Base-by-base conservation (phyloP, 1,140 invertebrate species). In the Sycophaga agraensis region DNA sequence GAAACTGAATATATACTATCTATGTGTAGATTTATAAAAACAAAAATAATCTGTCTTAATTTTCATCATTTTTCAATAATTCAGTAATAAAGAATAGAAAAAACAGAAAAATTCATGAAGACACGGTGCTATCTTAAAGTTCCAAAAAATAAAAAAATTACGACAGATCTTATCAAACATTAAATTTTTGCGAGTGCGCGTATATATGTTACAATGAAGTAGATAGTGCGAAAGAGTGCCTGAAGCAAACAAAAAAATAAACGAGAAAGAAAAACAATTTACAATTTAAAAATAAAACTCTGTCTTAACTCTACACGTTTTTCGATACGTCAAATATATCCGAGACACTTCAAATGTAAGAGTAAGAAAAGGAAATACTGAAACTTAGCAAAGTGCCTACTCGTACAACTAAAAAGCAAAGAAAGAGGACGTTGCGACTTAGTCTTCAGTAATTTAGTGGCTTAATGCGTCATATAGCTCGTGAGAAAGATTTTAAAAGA, bases 71-170 rank as follows among this genome's bases (percentile, higher is more conserved):
- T 46, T 59, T 54, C 19, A 45, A 63, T 40, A 46, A 53, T 53
- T 61, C 35, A 45, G 26, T 42, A 40, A 16, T 22, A 34, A 11
- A 55, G 0, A 6, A 28, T 53, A 54, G 11, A 43, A 49, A n/a
- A 45, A 28, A 24, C 56, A 26, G 16, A 56, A 39, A 66, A 45
- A 59, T 65, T 65, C 51, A 66, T 51, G 54, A 73, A 71, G 70
- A 77, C 71, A 77, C 76, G 77, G 76, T 79, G 77, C 77, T 79
- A 78, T 68, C 70, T 68, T 61, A 77, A 77, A 77, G 74, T 77
- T 77, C 73, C 73, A 73, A 71, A 65, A 68, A 16, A 49, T 26
- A 46, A 64, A 55, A 49, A 42, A 39, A n/a, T 50, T 69, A 69
- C 31, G 54, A 49, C 59, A 56, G 65, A 43, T 64, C 43, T 21